phyloP scores from a whole-genome alignment of 64 coral and sea anemone genomes.

The Pachyseris speciosa region DNA sequence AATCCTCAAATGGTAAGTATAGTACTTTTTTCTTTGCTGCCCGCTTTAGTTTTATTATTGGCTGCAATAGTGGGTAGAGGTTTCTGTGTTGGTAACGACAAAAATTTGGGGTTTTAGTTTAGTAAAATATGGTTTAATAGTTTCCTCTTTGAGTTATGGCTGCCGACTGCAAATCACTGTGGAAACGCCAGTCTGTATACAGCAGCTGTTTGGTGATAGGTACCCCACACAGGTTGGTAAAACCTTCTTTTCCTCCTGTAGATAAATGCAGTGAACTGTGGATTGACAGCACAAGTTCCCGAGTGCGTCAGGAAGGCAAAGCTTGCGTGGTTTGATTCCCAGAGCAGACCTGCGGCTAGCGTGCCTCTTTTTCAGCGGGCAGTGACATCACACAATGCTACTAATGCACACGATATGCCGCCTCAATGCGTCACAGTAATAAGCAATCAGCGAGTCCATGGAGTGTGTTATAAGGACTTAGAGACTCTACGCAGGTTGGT shows the following conservation, averaged over 20 bases:
- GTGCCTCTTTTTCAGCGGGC: constrained; percentile 54
- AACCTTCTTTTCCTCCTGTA: background rate
- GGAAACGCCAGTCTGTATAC: no score
- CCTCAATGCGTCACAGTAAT: constrained; percentile 4
- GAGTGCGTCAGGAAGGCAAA: constrained; percentile 39
- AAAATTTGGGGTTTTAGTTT: no score
- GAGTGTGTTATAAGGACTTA: constrained; percentile 53
- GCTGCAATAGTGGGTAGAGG: no score
- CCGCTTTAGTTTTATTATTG: no score
- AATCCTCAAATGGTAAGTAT: constrained; percentile 59
- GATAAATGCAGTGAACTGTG: constrained; percentile 62
- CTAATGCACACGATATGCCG: background rate
- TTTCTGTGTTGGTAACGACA: no score
- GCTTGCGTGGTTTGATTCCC: constrained; percentile 25
- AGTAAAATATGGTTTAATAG: no score
- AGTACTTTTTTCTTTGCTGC: background rate
- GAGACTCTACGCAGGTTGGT: constrained; percentile 29
- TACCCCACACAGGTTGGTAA: background rate
- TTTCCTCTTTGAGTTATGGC: no score
- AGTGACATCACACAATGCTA: background rate
- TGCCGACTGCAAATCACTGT: no score
- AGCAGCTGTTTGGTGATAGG: no score
- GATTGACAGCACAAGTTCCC: constrained; percentile 44
- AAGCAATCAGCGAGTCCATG: constrained; percentile 36
- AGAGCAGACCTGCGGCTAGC: background rate